phyloP scores from a whole-genome alignment of 1,140 invertebrate genomes.

The Drosophila lacertosa region DNA sequence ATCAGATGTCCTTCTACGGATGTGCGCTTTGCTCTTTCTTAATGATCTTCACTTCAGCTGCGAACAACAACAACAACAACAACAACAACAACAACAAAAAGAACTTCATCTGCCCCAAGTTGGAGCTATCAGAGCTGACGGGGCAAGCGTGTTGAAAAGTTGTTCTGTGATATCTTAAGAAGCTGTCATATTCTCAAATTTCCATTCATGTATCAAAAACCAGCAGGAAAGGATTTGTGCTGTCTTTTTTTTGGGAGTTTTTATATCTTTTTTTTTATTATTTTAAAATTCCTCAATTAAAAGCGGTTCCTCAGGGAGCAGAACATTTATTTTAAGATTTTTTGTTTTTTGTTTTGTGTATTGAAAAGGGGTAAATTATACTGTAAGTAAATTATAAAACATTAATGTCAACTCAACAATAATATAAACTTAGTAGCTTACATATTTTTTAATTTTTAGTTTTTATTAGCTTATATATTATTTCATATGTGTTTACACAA shows the following conservation, averaged over 20 bases:
- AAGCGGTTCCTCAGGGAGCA: neutral
- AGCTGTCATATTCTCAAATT: constrained; percentile 28
- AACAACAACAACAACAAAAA: constrained; percentile 4
- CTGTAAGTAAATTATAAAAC: no score
- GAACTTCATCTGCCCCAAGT: constrained; percentile 14
- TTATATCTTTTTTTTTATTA: neutral
- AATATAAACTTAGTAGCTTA: no score
- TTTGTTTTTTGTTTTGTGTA: no score
- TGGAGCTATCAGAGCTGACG: constrained; percentile 12
- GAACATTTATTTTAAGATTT: neutral
- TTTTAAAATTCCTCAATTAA: neutral
- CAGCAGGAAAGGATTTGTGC: constrained; percentile 12
- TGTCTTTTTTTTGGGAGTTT: neutral
- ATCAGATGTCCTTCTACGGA: constrained; percentile 84
- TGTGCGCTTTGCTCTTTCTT: constrained; percentile 71
- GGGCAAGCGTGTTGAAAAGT: constrained; percentile 9
- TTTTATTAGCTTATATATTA: no score
- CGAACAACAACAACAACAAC: constrained; percentile 5
- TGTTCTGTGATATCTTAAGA: constrained; percentile 6
- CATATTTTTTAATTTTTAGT: no score
- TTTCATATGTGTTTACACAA: no score
- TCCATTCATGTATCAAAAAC: constrained; percentile 15
- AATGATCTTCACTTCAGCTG: constrained; percentile 67
- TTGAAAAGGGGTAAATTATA: no score
- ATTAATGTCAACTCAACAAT: no score